Conservation (phyloP, 2,113 vertebrate species). For the Dipodomys spectabilis region DNA sequence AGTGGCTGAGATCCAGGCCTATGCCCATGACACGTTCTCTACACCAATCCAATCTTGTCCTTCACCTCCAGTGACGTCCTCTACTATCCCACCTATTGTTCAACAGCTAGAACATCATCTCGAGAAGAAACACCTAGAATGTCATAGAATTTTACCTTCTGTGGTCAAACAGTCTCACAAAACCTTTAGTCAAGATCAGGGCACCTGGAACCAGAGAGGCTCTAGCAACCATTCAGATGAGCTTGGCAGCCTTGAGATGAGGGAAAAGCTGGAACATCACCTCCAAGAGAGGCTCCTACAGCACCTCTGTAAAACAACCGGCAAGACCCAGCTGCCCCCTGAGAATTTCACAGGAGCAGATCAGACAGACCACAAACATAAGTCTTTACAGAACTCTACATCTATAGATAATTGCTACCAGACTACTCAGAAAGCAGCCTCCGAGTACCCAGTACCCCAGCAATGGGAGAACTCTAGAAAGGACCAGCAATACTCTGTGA, state of each 20-base stretch:
- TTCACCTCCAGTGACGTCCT: background rate
- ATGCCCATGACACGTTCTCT: fast-evolving
- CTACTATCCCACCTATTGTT: background rate
- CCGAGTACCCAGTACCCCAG: fast-evolving
- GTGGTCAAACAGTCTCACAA: background rate
- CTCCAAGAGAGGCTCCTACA: background rate
- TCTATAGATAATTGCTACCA: background rate
- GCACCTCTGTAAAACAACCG: fast-evolving
- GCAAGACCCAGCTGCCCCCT: background rate
- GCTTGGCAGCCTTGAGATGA: fast-evolving
- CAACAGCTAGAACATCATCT: background rate
- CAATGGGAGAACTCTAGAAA: background rate
- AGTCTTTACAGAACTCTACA: too few species aligned
- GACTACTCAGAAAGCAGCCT: fast-evolving
- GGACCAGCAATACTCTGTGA: fast-evolving
- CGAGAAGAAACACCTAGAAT: background rate
- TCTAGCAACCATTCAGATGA: fast-evolving
- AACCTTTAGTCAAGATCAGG: fast-evolving
- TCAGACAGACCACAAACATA: background rate
- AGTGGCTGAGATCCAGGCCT: background rate
- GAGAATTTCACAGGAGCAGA: background rate
- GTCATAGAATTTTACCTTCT: background rate
- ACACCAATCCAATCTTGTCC: background rate
- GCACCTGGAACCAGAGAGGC: too few species aligned
- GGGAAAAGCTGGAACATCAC: background rate